Evolutionary conservation across 2,797 vertebrate species (phyloP).

Genomic region (Melanotaenia parkinsoni): DNA sequence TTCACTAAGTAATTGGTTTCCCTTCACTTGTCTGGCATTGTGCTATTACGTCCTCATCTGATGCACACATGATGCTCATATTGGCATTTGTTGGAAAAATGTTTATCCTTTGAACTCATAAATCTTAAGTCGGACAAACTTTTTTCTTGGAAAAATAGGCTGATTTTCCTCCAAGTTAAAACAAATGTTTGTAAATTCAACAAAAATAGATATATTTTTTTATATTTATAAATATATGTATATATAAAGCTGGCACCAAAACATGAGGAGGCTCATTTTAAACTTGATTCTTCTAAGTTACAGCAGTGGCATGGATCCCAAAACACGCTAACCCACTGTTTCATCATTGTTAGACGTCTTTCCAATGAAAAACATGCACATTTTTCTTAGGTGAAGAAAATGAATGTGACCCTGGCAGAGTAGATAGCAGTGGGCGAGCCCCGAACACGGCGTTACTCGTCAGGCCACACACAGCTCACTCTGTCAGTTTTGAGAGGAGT

Average conservation of each 20-base stretch:
- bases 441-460: constrained; percentile 75
- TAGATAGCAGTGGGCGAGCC: constrained; percentile 78
- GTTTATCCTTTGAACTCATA: no score
- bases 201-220: no score
- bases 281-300: constrained; percentile 46
- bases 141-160: no score
- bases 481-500: constrained; percentile 75
- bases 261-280: constrained; percentile 22
- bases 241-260: constrained; percentile 7
- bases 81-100: no score
- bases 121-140: no score
- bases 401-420: constrained; percentile 78
- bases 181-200: no score
- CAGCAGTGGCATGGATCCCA: constrained; percentile 53
- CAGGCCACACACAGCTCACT: constrained; percentile 81
- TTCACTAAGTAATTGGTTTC: no score
- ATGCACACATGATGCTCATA: no score
- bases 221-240: no score
- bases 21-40: no score
- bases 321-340: constrained; percentile 49
- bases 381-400: constrained; percentile 69
- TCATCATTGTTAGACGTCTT: constrained; percentile 64
- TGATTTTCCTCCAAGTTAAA: no score
- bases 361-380: constrained; percentile 60
- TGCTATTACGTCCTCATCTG: no score